phyloP scores from a whole-genome alignment of 2,888 invertebrate species.

The Apamea anceps region DNA sequence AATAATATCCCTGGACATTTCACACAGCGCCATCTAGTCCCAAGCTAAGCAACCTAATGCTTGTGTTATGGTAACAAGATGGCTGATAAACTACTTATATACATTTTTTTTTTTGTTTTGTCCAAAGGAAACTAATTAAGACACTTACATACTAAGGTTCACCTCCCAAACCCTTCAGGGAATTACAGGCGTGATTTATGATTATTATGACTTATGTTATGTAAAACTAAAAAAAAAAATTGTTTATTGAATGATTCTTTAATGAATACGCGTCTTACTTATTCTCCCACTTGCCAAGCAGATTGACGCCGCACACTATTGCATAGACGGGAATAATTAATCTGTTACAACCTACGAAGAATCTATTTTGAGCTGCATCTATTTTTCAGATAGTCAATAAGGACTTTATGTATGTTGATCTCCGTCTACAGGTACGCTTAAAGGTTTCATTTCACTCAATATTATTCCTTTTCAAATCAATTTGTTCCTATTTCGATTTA shows the following conservation, averaged over 20 bases:
- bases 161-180: neutral
- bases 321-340: constrained; percentile 2
- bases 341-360: neutral
- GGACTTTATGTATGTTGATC: neutral
- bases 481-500: neutral
- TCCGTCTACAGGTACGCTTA: neutral
- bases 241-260: neutral
- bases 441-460: neutral
- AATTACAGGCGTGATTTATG: neutral
- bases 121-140: neutral
- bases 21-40: too few species aligned
- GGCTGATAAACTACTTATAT: too few species aligned
- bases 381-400: neutral
- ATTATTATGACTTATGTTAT: neutral
- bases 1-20: too few species aligned
- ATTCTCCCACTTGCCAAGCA: constrained; percentile 9
- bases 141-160: too few species aligned
- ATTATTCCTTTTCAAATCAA: neutral
- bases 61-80: too few species aligned
- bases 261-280: neutral
- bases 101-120: too few species aligned
- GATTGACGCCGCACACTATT: constrained; percentile 16
- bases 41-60: too few species aligned
- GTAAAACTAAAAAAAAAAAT: neutral
- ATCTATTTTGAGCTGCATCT: constrained; percentile 12